Evolutionary conservation across 2,888 invertebrate genomes (phyloP), one percentile per base, ranked within the genome.

Genomic region (Stegana nigrithorax): DNA sequence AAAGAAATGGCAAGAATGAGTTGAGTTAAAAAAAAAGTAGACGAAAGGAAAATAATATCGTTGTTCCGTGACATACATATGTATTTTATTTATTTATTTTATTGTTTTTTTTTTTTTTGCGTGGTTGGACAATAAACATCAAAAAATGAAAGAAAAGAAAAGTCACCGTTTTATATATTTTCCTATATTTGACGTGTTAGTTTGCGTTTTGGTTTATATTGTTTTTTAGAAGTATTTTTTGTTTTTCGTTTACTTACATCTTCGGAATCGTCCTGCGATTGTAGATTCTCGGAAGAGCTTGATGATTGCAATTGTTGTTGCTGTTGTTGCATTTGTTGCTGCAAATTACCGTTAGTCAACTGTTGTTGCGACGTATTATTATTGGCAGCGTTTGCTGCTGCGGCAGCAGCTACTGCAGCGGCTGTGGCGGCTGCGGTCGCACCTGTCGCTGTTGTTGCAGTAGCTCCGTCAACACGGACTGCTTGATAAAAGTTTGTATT

Each of bases 401-500:
- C 70, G 47, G 70, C 68, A 29, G 71, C 75, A 14, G 73, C 71
- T 27, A 75, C 69, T 17, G 81, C 72, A 58, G 76, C 75, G 21
- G 80, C 77, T 32, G 53, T 55, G 27, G 73, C 72, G 55, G 78
- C 72, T 59, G 70, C 73, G 26, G 81, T 79, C 17, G 80, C 75
- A 27, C 72, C 74, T 53, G 78, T 71, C 5, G 82, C 73, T 42
- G 77, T 73, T 56, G 75, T 61, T 47, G 76, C 66, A 59, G 62
- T 72, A 67, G 73, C 71, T 67, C 69, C 68, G 65, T 70, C 67
- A 19, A 70, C 72, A 59, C 85, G 72, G 27, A 81, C 81, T 53
- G 83, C 74, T 67, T 84, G 85, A 80, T 85, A 85, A 62, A 85
- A 85, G 64, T 82, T 75, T 29, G 75, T 80, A 70, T 84, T 85